phyloP scores from a whole-genome alignment of 2,113 vertebrate genomes.

The Thunnus thynnus region DNA sequence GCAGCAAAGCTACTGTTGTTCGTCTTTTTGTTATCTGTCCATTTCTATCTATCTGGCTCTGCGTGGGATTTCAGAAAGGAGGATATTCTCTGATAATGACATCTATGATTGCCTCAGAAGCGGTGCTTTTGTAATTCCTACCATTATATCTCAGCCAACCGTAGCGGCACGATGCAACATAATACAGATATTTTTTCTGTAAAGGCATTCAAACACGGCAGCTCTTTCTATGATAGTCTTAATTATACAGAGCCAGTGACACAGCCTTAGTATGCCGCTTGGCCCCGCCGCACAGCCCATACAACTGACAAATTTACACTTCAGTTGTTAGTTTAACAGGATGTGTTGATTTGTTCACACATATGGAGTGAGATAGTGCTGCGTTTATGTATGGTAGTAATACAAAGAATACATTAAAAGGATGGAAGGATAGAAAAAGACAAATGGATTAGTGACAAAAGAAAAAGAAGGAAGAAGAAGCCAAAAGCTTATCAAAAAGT shows the following conservation, averaged over 20 bases:
- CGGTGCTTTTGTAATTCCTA: slow-evolving; percentile 19
- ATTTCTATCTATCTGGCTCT: slow-evolving; percentile 22
- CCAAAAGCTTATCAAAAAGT: not conserved
- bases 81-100: slow-evolving; percentile 37
- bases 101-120: slow-evolving; percentile 30
- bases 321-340: not conserved
- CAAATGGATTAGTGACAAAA: too few relatives aligned
- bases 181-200: not conserved
- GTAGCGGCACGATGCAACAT: not conserved
- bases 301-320: slow-evolving; percentile 13
- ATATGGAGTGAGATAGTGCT: not conserved
- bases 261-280: not conserved
- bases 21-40: slow-evolving; percentile 27
- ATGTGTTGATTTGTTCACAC: not conserved
- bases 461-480: too few relatives aligned
- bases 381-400: not conserved
- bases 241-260: slow-evolving; percentile 8
- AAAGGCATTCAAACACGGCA: not conserved
- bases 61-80: slow-evolving; percentile 7
- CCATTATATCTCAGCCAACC: slow-evolving; percentile 17
- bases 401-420: not conserved
- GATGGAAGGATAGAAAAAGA: not conserved
- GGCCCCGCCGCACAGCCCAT: not conserved
- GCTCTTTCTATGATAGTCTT: not conserved
- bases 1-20: slow-evolving; percentile 1